A percentile compares a stretch with the other conserved stretches of the same genome.
Conservation (phyloP, 1,140 invertebrate species). For the Pseudomyrmex sp. region DNA sequence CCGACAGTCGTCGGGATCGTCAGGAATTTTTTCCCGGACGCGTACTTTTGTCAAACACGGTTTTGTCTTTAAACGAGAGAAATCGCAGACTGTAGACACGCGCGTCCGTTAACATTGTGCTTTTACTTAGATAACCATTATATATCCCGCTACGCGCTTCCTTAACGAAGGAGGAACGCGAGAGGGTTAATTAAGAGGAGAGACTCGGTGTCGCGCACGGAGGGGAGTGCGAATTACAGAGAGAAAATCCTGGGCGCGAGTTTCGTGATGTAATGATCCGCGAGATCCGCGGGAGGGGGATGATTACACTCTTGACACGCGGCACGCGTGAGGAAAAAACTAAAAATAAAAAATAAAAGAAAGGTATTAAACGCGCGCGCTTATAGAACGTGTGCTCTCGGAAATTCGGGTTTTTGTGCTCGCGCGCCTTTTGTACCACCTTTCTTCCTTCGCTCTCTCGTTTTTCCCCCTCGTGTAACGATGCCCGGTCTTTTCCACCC, state of each 20-base stretch:
- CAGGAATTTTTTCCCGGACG: too few species aligned
- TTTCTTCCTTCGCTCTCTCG: conserved; percentile 35
- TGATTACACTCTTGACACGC: conserved; percentile 55
- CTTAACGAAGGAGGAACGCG: background rate
- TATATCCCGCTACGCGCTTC: background rate
- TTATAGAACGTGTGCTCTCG: conserved; percentile 23
- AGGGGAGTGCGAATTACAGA: conserved; percentile 8
- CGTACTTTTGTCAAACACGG: too few species aligned
- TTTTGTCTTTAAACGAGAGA: too few species aligned
- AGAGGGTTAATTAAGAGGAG: conserved; percentile 39
- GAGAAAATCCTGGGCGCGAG: conserved; percentile 1
- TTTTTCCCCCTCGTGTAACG: conserved; percentile 30
- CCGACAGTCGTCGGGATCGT: too few species aligned
- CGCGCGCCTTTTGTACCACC: conserved; percentile 23
- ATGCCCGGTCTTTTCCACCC: conserved; percentile 57
- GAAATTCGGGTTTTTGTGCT: background rate
- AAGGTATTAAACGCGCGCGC: conserved; percentile 27
- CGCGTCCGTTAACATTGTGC: too few species aligned
- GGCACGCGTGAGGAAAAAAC: conserved; percentile 22
- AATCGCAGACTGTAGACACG: background rate
- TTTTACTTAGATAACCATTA: background rate
- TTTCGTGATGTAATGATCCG: conserved; percentile 48
- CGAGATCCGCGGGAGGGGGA: background rate
- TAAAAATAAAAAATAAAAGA: conserved; percentile 52
- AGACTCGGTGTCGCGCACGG: background rate